Evolutionary conservation across 1,140 invertebrate species (phyloP), one percentile per base, ranked within the genome.

Genomic region (Schlechtendalia chinensis): DNA sequence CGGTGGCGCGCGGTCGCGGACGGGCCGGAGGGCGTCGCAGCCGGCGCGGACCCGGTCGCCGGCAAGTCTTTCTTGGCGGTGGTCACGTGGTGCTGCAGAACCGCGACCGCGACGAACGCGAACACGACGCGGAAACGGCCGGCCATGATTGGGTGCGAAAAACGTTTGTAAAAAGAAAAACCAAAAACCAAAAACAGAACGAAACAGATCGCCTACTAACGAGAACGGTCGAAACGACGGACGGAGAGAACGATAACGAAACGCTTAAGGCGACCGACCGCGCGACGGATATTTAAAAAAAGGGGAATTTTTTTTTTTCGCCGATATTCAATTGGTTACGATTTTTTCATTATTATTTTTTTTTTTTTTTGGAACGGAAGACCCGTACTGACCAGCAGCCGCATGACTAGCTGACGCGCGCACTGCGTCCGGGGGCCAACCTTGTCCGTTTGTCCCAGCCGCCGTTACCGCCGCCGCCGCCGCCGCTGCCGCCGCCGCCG

Each of bases 31-130:
- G 81, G 14, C 50, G 72, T 19, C 12, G 81, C 11, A n/a, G 45
- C 58, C n/a, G n/a, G n/a, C 5, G 54, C 19, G 4, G 69, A 24
- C 22, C 75, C 75, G 10, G 32, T 63, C 6, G 72, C 12, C 6
- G 72, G 72, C 16, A 79, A 63, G 47, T 81, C 81, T 75, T 81
- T 81, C 54, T 81, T 79, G 16, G 81, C 81, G 39, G 22, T 29
- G 39, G 22, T 29, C 45, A 29, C 69, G n/a, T 39, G 32, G 32
- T 24, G 74, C 22, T 39, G 56, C n/a, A 59, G 56, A 12, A 75
- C 10, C 24, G 71, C 81, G 58, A 75, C 19, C 27, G 54, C 27
- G 14, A 16, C 19, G 19, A 79, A 29, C 58, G 61, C 81, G 59
- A 77, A 54, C 71, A 50, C 72, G 45, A 11, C 59, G 0, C 79